Conservation (phyloP, 2,888 invertebrate genomes). For the Heliconius cydno region DNA sequence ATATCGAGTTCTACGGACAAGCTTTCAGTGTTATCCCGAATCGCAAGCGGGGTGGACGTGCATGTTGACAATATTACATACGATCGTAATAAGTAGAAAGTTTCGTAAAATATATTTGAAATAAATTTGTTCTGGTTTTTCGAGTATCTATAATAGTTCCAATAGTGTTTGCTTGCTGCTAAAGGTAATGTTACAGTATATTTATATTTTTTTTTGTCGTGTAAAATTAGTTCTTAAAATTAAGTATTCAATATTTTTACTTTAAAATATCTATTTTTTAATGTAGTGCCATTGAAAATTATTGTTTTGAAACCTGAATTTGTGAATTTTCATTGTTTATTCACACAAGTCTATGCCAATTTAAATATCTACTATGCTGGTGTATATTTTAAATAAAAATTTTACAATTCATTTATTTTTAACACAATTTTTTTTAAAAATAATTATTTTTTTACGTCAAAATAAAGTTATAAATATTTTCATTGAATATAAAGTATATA, state of each 20-base stretch:
- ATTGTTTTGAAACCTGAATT: not conserved
- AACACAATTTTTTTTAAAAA: too few relatives aligned
- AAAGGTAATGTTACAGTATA: not conserved
- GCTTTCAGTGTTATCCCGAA: slow-evolving; percentile 47
- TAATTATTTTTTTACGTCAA: too few relatives aligned
- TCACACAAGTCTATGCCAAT: not conserved
- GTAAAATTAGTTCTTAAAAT: not conserved
- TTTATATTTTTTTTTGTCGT: not conserved
- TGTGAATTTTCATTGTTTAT: not conserved
- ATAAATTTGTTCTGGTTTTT: not conserved
- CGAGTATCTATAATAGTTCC: not conserved
- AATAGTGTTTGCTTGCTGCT: not conserved
- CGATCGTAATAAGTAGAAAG: slow-evolving; percentile 46
- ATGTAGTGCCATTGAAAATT: not conserved
- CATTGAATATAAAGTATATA: not conserved
- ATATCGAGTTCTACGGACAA: slow-evolving; percentile 48
- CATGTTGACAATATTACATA: slow-evolving; percentile 22
- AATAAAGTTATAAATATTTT: too few relatives aligned
- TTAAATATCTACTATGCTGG: too few relatives aligned
- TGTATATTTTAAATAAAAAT: too few relatives aligned
- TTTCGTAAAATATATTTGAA: slow-evolving; percentile 41
- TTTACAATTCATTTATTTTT: too few relatives aligned
- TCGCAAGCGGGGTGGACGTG: slow-evolving; percentile 39
- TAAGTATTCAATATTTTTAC: not conserved
- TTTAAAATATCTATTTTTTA: not conserved